Base-by-base conservation (phyloP, 2,888 invertebrate genomes). In the Tetragonula carbonaria region DNA sequence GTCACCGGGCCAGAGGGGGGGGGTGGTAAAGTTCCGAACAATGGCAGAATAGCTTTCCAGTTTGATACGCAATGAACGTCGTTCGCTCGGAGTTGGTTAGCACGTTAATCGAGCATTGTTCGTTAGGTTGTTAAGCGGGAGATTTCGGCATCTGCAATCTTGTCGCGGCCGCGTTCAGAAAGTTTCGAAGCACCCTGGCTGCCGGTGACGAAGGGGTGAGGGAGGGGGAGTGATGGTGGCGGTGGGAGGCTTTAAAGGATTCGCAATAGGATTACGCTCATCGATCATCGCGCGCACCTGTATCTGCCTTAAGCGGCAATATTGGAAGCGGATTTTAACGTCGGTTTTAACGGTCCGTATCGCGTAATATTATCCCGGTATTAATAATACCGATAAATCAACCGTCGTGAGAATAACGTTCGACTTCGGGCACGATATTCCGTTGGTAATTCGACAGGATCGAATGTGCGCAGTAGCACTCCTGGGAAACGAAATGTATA, bases 361-460 rank as follows among this genome's bases (percentile, higher is more conserved):
- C 89, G 82, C 87, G 89, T 84, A 88, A 87, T 88, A 90, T 91
- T 92, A 92, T 92, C 91, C 91, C 73, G 78, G 88, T 90, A 92
- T 92, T 92, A 92, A 92, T 91, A 91, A 92, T 88, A 82, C 81
- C 88, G 83, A 91, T 92, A 92, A 92, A 92, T 92, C 91, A 92
- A 84, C 83, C 83, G 81, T 85, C 85, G 77, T 78, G 86, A 86
- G 91, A 91, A 90, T 88, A 90, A 89, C 88, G 90, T 87, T 82
- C 88, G 88, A 90, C 90, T 88, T 88, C 78, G 80, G 78, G 74
- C 70, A 73, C 82, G 85, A 85, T 87, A 91, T 92, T 84, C 90
- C 88, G 86, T 82, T 76, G 81, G 87, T 89, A 90, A 90, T 88
- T 92, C 87, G 86, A 88, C 87, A 82, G 77, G 85, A 85, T 88